These are phyloP conservation scores for Druon quercuslanigerum DNA, from an alignment of 1,140 invertebrate genomes.

Conservation along the genomic window DNA sequence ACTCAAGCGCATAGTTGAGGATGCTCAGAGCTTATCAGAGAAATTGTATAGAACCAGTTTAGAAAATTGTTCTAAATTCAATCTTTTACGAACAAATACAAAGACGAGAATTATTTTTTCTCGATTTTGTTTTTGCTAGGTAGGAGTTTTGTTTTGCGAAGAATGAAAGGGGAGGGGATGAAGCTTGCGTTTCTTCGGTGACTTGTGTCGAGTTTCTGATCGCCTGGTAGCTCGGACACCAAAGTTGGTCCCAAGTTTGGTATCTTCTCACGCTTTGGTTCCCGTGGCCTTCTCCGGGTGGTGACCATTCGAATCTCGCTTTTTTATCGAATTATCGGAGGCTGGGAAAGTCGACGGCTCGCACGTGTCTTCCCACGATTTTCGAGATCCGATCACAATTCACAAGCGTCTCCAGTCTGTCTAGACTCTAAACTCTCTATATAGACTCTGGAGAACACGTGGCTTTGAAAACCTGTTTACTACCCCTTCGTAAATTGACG, in stretches of 20 bases:
- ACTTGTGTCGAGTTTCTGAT: slow-evolving; percentile 39
- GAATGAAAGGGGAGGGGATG: neutral
- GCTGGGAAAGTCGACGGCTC: slow-evolving; percentile 47
- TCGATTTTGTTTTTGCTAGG: too few relatives aligned
- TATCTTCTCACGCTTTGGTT: slow-evolving; percentile 62
- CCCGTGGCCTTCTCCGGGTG: slow-evolving; percentile 27
- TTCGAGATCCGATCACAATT: slow-evolving; percentile 43
- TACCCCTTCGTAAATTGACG: neutral
- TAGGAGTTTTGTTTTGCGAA: neutral
- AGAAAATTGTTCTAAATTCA: too few relatives aligned
- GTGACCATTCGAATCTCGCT: slow-evolving; percentile 17
- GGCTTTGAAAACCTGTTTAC: neutral
- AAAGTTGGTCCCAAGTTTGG: slow-evolving; percentile 56
- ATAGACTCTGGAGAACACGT: neutral
- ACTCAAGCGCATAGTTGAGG: too few relatives aligned
- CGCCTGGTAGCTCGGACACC: slow-evolving; percentile 53
- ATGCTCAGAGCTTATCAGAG: too few relatives aligned
- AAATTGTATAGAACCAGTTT: too few relatives aligned
- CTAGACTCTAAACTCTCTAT: neutral
- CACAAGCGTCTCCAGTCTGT: neutral
- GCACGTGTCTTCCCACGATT: slow-evolving; percentile 54
- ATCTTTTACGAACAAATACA: too few relatives aligned
- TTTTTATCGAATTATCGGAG: slow-evolving; percentile 34
- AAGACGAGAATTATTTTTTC: too few relatives aligned
- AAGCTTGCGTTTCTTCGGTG: neutral